Base-by-base conservation (phyloP, 2,888 invertebrate genomes). In the Harpalus rubripes region DNA sequence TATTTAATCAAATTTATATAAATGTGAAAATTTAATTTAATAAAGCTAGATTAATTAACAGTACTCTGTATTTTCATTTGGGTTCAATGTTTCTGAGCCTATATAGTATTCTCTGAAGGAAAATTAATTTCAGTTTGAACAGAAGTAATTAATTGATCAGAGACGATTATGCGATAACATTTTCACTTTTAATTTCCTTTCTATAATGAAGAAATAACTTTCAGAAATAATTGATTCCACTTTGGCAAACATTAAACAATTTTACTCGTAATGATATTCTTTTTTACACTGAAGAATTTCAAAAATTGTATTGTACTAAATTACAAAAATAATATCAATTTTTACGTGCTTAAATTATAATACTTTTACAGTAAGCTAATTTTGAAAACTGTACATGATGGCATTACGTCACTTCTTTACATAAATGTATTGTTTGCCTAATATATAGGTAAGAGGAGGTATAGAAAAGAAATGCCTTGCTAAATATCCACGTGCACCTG, bases 131-230 rank as follows among this genome's bases (percentile, higher is more conserved):
- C 44, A 12, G 44, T 52, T 32, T 52, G 12, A 52, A 52, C 44
- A 12, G 7, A 52, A 52, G 44, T 52, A 52, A 52, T 52, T 52
- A 52, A 52, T 52, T 52, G 44, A 52, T 52, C 12, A 12, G 6
- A 12, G 44, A 10, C 44, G 44, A 5, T 52, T 52, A 8, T 52
- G 10, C 0, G 44, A 52, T 32, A 32, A 2, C 44, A 52, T 52
- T 52, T 52, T 52, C 44, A 52, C 44, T 52, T 52, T 52, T 52
- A 5, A 52, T 52, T 52, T 52, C 44, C 44, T 52, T 52, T 52
- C 10, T 52, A 12, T 52, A 52, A 52, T 52, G 44, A 52, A 52
- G 44, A 52, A 10, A 52, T 52, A 10, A 52, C 44, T 52, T 52
- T 52, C 44, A 52, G 44, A 6, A 12, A 12, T 52, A 52, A 52